Evolutionary conservation across 2,797 vertebrate genomes (phyloP), one percentile per base, ranked within the genome.

Genomic region (Ambastaia sidthimunki): DNA sequence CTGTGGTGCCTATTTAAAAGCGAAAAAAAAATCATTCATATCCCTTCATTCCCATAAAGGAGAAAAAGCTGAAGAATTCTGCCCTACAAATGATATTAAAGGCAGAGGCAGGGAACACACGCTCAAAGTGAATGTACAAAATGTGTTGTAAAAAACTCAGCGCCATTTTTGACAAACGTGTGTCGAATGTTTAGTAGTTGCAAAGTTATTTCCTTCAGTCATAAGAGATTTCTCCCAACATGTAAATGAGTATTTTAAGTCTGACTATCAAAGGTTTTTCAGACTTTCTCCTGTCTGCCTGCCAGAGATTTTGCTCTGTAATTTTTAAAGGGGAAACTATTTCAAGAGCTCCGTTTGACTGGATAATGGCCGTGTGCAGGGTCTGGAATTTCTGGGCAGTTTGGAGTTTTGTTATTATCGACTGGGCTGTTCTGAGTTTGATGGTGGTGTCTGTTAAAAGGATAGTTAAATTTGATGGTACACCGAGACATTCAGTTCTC

Each of bases 381-480:
- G 21, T 71, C 54, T 19, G 65, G 31, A 76, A 82, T 74, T 83
- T 82, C 59, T n/a, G 52, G 4, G 34, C 55, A 63, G 67, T 85
- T 79, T 86, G 31, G 48, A 54, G 73, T 81, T 85, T 81, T 81
- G 67, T 41, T 11, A 63, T 82, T 86, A 87, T 90, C 78, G 82
- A 89, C 83, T 85, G 85, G 82, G 82, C 80, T 71, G 70, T 86
- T 87, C 88, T 77, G 70, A 80, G 76, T 88, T 89, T 89, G 85
- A 90, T 84, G 78, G 73, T 68, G 13, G 78, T 87, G 73, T 57
- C 2, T 80, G 84, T 92, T 85, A 90, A 91, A 91, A 12, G 83
- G 79, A 84, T 78, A 59, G 86, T 91, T 89, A 90, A 91, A 89
- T 84, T 84, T 91, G 85, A 91, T 89, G 86, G 82, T 60, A 79